Base-by-base conservation (phyloP, 2,797 vertebrate genomes). In the Pseudocheirus occidentalis region DNA sequence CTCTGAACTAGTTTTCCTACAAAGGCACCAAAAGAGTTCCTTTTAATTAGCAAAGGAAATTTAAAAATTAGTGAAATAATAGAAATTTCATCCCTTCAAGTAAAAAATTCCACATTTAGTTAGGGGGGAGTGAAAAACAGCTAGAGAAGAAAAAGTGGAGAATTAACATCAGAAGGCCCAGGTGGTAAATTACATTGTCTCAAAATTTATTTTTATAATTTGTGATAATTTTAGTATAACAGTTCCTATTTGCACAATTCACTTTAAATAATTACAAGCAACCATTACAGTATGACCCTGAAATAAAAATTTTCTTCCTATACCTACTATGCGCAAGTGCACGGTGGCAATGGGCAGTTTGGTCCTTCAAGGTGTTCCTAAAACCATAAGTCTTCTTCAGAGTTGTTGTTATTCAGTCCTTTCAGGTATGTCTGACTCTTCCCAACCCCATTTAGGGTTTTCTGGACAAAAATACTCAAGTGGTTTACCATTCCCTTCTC, bases 91-190 rank as follows among this genome's bases (percentile, higher is more conserved):
- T 1, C 58, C 0, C 93, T 57, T 95, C 93, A 40, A 18, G 53
- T 81, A 58, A 95, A 95, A 95, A 90, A 6, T 92, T 1, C 24
- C 50, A 3, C 59, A 53, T 96, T 90, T 58, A 92, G 91, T 66
- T 62, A 57, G 12, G 89, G 66, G 93, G 2, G 55, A 34, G 87
- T 40, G 16, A 56, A 91, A 94, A 73, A 27, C 6, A 62, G 66
- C 31, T 73, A 16, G 62, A n/a, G 34, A 52, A 52, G 62, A 66
- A 9, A 40, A 40, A 73, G 4, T 16, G 34, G 62, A 73, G n/a
- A 73, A 73, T 73, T 73, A 73, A 73, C 34, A 73, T 66, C 10
- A 66, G 34, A 66, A 59, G 29, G 12, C 29, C 29, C 2, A 62
- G 59, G 27, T 73, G n/a, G 1, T 73, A n/a, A 73, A 40, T 73